Evolutionary conservation across 2,888 invertebrate species (phyloP), one percentile per base, ranked within the genome.

Genomic region (Leucoptera coffeella): DNA sequence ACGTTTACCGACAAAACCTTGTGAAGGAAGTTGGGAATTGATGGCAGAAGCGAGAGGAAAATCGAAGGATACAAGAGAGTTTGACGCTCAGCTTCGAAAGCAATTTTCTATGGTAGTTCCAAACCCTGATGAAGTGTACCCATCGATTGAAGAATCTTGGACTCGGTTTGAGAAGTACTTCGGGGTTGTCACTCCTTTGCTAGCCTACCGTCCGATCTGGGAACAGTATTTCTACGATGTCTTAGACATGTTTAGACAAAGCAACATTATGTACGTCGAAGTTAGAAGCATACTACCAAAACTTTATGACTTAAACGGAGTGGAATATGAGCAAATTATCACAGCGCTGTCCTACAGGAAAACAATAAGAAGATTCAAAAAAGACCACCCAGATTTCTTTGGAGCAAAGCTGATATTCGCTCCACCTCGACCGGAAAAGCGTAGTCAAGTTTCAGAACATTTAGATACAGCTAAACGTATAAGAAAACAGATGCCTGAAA

Each of bases 321-420:
- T 65, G 0, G 34, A 38, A 0, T 77, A 78, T 32, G 60, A 59
- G 1, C 47, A 60, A 0, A n/a, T 73, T 2, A 71, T 82, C 25
- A 74, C 78, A 0, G 74, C 77, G 1, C 59, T 59, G 31, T 52
- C 80, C 5, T 82, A 79, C 33, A 69, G 73, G 32, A 64, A 74
- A 32, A 55, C 73, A 0, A 55, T 77, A 9, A 59, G 75, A 1
- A 61, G 62, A 31, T 86, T 85, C 38, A 51, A 65, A 26, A 44
- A 42, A 3, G 65, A 75, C 12, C 52, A 85, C 46, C 77, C 78
- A 1, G 77, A 78, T 32, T 85, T 84, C 33, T 47, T 78, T 23
- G 85, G 85, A 1, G 76, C 75, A 0, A 81, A 78, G 40, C 39
- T 84, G 10, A 85, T 86, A 34, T 85, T 77, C 38, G 82, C 82